A percentile compares a stretch with the other conserved stretches of the same genome.
Evolutionary conservation across 2,888 invertebrate genomes (phyloP).

Genomic region (Galerucella calmariensis): DNA sequence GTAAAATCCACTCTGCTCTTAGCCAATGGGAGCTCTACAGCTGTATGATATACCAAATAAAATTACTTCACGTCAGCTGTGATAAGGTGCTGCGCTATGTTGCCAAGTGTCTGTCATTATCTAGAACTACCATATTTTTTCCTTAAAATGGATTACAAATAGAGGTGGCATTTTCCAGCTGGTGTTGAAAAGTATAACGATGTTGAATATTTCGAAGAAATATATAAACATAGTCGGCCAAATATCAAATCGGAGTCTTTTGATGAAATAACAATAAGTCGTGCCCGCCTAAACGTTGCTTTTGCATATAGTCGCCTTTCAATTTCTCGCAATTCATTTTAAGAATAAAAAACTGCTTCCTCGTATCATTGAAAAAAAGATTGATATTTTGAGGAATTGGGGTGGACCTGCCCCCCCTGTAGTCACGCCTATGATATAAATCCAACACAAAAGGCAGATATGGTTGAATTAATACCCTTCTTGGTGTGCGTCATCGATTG

Average conservation of each 20-base stretch:
- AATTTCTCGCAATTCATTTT: no score
- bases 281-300: no score
- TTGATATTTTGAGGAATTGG: no score
- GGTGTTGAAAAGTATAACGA: neutral
- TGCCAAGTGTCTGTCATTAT: slow-evolving; percentile 8
- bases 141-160: neutral
- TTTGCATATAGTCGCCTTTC: no score
- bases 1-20: slow-evolving; percentile 29
- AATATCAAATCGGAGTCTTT: neutral
- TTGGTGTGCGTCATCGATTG: no score
- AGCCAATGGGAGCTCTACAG: slow-evolving; percentile 57
- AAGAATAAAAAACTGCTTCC: no score
- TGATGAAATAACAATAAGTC: neutral
- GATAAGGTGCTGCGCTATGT: neutral
- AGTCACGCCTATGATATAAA: no score
- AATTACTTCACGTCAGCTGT: slow-evolving; percentile 47
- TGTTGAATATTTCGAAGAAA: neutral
- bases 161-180: neutral
- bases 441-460: no score
- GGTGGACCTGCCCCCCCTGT: no score
- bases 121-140: neutral
- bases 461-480: no score
- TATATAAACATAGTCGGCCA: no score
- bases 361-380: no score
- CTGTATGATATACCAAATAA: slow-evolving; percentile 50